Percentiles rank a stretch among this genome's conserved stretches.
Evolutionary conservation across 2,888 invertebrate genomes (phyloP).

Genomic region (Drosophila kanekoi): DNA sequence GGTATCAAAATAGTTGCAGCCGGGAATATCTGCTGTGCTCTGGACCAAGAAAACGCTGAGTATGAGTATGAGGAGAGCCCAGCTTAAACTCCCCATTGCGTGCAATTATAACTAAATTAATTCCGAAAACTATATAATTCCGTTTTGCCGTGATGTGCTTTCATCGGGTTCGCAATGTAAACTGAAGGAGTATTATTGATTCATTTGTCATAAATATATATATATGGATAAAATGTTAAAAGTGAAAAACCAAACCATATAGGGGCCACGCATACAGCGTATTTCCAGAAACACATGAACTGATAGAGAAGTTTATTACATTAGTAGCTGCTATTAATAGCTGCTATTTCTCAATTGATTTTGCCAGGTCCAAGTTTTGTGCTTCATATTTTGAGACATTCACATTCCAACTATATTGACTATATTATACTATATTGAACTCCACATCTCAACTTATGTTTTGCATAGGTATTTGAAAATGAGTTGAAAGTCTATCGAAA

Average conservation of each 20-base stretch:
- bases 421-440: no score
- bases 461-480: no score
- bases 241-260: background rate
- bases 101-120: background rate
- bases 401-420: no score
- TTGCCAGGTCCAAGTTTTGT: no score
- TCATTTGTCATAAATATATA: background rate
- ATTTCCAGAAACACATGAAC: background rate
- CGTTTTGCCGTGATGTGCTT: background rate
- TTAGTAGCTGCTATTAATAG: no score
- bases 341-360: no score
- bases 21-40: background rate
- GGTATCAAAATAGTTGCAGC: conserved; percentile 53
- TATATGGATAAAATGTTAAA: background rate
- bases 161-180: background rate
- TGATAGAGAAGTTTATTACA: no score
- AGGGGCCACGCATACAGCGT: background rate
- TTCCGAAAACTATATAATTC: no score
- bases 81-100: background rate
- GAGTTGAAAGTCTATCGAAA: no score
- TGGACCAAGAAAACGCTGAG: background rate
- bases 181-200: conserved; percentile 4
- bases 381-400: no score
- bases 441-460: no score
- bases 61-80: conserved; percentile 1